Evolutionary conservation across 1,140 invertebrate genomes (phyloP).

Genomic region (Rhopalosiphum maidis): DNA sequence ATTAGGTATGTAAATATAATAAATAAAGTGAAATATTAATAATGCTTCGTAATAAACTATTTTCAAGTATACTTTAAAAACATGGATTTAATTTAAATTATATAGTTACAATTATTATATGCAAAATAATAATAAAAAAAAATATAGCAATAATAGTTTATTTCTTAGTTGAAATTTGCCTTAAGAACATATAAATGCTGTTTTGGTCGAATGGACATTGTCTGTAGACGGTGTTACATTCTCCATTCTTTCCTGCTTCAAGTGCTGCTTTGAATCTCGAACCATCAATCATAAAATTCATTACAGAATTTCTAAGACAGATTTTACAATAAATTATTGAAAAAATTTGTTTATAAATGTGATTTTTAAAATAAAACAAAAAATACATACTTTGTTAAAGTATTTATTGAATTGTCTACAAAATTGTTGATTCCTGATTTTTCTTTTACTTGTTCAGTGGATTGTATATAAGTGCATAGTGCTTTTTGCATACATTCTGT

Average conservation of each 20-base stretch:
- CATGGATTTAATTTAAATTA: background rate
- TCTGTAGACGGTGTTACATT: slow-evolving; percentile 68
- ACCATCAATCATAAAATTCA: slow-evolving; percentile 76
- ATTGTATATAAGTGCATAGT: slow-evolving; percentile 77
- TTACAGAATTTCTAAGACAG: slow-evolving; percentile 70
- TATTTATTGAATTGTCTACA: slow-evolving; percentile 72
- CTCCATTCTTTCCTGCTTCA: slow-evolving; percentile 70
- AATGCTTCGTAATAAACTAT: background rate
- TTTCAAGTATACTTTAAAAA: background rate
- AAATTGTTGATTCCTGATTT: slow-evolving; percentile 58
- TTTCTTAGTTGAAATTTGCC: slow-evolving; percentile 49
- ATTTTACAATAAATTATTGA: background rate
- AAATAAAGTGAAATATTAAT: background rate
- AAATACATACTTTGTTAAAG: slow-evolving; percentile 69
- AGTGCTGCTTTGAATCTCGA: slow-evolving; percentile 79
- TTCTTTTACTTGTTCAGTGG: slow-evolving; percentile 65
- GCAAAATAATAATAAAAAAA: background rate
- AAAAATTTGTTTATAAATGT: background rate
- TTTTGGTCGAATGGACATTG: slow-evolving; percentile 73
- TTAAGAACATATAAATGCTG: slow-evolving; percentile 64
- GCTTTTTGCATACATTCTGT: slow-evolving; percentile 79
- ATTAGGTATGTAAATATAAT: background rate
- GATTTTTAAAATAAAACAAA: background rate
- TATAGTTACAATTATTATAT: background rate
- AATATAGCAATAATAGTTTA: background rate